A percentile compares a stretch with the other conserved stretches of the same genome.
Conservation (phyloP, 2,888 invertebrate species). For the Stegana nigrithorax region DNA sequence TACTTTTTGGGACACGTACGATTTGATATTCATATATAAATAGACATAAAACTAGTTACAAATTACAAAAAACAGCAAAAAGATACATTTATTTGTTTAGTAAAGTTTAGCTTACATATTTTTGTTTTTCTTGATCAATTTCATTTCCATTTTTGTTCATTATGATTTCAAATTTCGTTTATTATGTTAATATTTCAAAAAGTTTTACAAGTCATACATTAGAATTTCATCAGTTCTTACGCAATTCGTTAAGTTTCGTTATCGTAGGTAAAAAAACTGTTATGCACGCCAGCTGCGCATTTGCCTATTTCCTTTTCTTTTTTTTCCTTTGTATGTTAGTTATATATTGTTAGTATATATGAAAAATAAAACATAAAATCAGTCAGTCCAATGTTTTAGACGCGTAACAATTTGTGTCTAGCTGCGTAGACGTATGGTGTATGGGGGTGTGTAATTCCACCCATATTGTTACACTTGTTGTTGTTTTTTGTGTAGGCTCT, state of each 20-base stretch:
- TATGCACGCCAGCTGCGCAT: background rate
- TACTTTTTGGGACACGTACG: background rate
- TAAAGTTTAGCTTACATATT: constrained; percentile 26
- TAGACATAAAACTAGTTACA: background rate
- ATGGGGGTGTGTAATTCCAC: background rate
- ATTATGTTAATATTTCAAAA: too few species aligned
- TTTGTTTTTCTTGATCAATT: constrained; percentile 14
- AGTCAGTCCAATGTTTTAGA: constrained; percentile 48
- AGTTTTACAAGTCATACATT: constrained; percentile 28
- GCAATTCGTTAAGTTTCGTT: constrained; percentile 1
- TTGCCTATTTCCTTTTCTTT: background rate
- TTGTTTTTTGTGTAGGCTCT: background rate
- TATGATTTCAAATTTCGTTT: too few species aligned
- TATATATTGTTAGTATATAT: background rate
- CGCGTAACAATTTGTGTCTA: background rate
- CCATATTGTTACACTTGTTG: background rate
- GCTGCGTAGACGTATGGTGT: background rate
- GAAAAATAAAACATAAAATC: constrained; percentile 51
- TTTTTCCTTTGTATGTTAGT: constrained; percentile 1
- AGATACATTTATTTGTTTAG: too few species aligned
- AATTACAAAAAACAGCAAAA: background rate
- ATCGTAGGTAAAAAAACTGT: constrained; percentile 5
- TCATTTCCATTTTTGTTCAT: too few species aligned
- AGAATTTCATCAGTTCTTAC: constrained; percentile 6
- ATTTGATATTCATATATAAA: background rate